Evolutionary conservation across 2,113 vertebrate genomes (phyloP).

Genomic region (Limnothrissa miodon): DNA sequence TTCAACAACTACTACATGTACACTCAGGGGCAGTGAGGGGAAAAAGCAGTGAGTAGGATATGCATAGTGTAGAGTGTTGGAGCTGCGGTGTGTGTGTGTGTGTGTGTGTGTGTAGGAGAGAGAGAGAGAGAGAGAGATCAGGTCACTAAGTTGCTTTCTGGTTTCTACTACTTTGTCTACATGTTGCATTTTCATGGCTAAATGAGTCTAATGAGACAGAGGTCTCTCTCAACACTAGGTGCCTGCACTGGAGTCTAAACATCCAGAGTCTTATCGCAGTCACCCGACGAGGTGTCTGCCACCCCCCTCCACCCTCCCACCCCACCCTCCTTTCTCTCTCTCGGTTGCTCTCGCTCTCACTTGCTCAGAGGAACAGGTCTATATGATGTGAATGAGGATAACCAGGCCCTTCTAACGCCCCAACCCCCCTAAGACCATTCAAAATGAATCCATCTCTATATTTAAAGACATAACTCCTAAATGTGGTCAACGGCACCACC

Average conservation of each 20-base stretch:
- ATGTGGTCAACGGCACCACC: constrained; percentile 38
- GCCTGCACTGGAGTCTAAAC: constrained; percentile 48
- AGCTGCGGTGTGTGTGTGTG: neutral
- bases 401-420: neutral
- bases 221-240: constrained; percentile 45
- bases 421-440: constrained; percentile 40
- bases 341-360: neutral
- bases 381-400: constrained; percentile 49
- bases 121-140: neutral
- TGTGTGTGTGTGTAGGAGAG: neutral
- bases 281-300: constrained; percentile 46
- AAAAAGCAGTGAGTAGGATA: neutral
- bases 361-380: constrained; percentile 26
- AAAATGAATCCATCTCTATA: constrained; percentile 52
- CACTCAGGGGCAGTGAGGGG: neutral
- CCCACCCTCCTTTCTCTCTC: neutral
- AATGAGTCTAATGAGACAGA: constrained; percentile 43
- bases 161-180: neutral
- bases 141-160: neutral
- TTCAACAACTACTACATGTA: neutral
- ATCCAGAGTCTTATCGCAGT: constrained; percentile 43
- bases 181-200: constrained; percentile 26
- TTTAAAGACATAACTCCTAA: constrained; percentile 45
- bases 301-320: neutral
- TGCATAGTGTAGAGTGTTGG: neutral